Evolutionary conservation across 1,140 invertebrate species (phyloP), one percentile per base, ranked within the genome.

Genomic region (Meloidogyne exigua): DNA sequence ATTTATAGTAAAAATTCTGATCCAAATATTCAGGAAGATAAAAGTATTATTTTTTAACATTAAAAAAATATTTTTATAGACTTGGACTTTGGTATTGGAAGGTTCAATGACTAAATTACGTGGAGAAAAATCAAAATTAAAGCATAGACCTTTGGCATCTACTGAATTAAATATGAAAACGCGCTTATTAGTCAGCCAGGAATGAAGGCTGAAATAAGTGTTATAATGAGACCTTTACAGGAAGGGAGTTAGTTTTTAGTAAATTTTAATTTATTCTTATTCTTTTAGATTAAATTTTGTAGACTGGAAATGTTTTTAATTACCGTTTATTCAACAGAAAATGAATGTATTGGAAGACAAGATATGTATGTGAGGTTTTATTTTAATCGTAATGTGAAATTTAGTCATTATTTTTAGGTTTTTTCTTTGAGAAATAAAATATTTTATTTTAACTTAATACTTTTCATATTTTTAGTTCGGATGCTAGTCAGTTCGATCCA

Each of bases 91-190:
- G n/a, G 21, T 68, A 7, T 68, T 68, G n/a, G 66, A 68, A 21
- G 66, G 66, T 68, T 68, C 66, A 9, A 68, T 68, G 66, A 68
- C 66, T n/a, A 68, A 42, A 68, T 36, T 68, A 18, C n/a, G 39
- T 9, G 39, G 39, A 7, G 66, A 42, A n/a, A 32, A 42, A 68
- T 2, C n/a, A 18, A 32, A 25, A 36, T 36, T 68, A 42, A 32
- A 68, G 10, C 18, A 25, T n/a, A 68, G 39, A 66, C 72, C 72
- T 32, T 65, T 73, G 23, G 72, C 72, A 5, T 26, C 49, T 0
- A 62, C 25, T 11, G 57, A 73, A 39, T 32, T 73, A 12, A 32
- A 57, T 64, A 36, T 73, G 21, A 42, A 26, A 18, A 23, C 15
- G n/a, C n/a, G 15, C 49, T 73, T 28, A 64, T 73, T 26, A 65